phyloP scores from a whole-genome alignment of 2,888 invertebrate species.

The Chymomyza caudatula region DNA sequence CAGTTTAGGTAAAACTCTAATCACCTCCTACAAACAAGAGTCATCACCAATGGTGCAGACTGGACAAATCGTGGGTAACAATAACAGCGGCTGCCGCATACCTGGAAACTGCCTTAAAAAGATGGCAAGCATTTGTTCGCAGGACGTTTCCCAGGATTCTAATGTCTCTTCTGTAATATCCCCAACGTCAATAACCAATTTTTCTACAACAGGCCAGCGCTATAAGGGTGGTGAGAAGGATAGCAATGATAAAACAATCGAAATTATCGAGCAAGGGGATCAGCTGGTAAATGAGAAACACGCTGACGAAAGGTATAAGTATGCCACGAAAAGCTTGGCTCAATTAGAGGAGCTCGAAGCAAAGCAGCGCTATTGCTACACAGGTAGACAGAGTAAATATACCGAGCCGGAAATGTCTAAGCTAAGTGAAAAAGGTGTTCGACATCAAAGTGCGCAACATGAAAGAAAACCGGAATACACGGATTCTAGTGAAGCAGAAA shows the following conservation, averaged over 20 bases:
- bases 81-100: background rate
- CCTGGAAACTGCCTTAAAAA: background rate
- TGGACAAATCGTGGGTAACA: background rate
- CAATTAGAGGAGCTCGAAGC: conserved; percentile 14
- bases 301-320: conserved; percentile 29
- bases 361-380: background rate
- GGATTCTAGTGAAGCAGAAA: background rate
- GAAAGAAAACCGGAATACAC: background rate
- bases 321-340: conserved; percentile 7
- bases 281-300: background rate
- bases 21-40: too few species aligned
- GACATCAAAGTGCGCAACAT: background rate
- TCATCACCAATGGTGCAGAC: too few species aligned
- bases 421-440: too few species aligned
- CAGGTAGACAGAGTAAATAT: background rate
- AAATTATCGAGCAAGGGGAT: conserved; percentile 11
- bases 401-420: background rate
- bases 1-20: too few species aligned
- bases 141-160: background rate
- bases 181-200: background rate
- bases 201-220: background rate
- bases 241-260: conserved; percentile 15
- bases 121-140: background rate
- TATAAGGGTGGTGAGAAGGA: background rate
- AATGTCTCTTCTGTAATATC: background rate